These are phyloP conservation scores for Capromys pilorides DNA, from an alignment of 2,797 vertebrate genomes.

Conservation along the genomic window DNA sequence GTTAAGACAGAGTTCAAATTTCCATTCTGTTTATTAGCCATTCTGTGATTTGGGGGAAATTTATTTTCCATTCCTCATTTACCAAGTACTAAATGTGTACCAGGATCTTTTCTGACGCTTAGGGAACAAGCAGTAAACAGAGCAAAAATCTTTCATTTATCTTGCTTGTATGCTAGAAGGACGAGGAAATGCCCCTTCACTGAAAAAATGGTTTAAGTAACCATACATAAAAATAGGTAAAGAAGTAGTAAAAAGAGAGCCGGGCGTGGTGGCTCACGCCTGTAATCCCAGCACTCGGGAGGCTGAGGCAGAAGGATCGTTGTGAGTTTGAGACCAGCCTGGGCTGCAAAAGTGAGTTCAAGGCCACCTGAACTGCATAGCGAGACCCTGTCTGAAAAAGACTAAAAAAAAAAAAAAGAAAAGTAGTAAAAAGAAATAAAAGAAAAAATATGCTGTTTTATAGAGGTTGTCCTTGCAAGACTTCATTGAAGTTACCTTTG, in stretches of 20 bases:
- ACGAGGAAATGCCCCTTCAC: background rate
- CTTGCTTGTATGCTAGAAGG: background rate
- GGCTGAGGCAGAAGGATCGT: too few relatives aligned
- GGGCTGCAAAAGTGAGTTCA: too few relatives aligned
- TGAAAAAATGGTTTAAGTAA: background rate
- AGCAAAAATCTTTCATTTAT: background rate
- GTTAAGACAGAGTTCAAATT: background rate
- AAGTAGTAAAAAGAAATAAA: background rate
- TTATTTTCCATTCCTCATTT: background rate
- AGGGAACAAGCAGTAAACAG: background rate
- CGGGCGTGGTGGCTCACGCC: too few relatives aligned
- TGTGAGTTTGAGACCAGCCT: too few relatives aligned
- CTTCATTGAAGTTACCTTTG: background rate
- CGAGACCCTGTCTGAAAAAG: too few relatives aligned
- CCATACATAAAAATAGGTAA: background rate
- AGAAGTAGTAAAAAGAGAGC: background rate
- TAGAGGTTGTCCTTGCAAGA: background rate
- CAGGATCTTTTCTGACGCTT: background rate
- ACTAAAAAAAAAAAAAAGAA: too few relatives aligned
- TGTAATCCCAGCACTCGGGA: too few relatives aligned
- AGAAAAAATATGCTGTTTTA: slow-evolving; percentile 2
- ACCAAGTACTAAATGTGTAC: background rate
- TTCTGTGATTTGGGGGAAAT: background rate
- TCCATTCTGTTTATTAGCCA: background rate
- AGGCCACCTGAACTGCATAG: too few relatives aligned